These are phyloP conservation scores for Porites cylindrica DNA, from an alignment of 92 coral and sea anemone species.

Conservation along the genomic window DNA sequence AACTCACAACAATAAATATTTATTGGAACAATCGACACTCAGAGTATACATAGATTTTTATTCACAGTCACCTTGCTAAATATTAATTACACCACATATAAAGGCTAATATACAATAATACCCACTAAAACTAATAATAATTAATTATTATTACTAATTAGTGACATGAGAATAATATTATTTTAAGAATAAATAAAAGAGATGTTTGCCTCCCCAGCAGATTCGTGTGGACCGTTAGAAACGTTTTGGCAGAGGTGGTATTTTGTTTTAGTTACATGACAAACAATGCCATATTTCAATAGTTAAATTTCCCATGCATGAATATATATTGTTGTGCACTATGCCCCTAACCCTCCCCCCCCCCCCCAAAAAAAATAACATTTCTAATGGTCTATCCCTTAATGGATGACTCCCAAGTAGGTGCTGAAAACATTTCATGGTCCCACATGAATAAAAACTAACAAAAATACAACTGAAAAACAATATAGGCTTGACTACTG, in stretches of 20 bases:
- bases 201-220: neutral
- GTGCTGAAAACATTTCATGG: neutral
- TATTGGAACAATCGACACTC: too few relatives aligned
- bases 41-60: too few relatives aligned
- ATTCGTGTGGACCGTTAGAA: too few relatives aligned
- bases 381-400: neutral
- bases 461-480: neutral
- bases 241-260: too few relatives aligned
- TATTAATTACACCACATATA: neutral
- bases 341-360: too few relatives aligned
- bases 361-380: too few relatives aligned
- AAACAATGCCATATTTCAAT: too few relatives aligned
- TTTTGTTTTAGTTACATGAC: too few relatives aligned
- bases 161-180: neutral
- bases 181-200: slow-evolving; percentile 4
- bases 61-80: neutral
- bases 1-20: too few relatives aligned
- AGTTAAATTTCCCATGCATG: too few relatives aligned
- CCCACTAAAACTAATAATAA: neutral
- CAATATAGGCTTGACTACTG: neutral
- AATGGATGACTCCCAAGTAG: neutral
- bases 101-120: neutral
- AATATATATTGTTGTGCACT: too few relatives aligned
- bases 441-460: neutral
- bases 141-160: neutral